Percentiles rank a stretch among this genome's conserved stretches.
Evolutionary conservation across 1,140 invertebrate genomes (phyloP).

Genomic region (Drosophila sucinea): DNA sequence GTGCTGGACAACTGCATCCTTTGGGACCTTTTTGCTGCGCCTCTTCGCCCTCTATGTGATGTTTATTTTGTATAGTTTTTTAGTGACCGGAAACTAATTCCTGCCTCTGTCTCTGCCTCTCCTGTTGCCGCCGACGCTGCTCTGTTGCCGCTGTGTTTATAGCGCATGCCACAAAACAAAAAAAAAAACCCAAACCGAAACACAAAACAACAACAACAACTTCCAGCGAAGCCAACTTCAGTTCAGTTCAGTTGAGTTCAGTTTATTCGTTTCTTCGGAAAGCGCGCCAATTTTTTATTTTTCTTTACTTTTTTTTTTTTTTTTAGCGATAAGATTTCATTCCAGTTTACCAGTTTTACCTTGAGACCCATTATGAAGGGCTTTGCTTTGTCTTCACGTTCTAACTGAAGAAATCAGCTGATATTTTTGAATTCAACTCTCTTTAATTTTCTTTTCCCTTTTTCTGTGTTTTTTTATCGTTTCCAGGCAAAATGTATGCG

Average conservation of each 20-base stretch:
- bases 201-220: slow-evolving; percentile 8
- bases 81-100: slow-evolving; percentile 82
- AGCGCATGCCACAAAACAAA: slow-evolving; percentile 81
- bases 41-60: slow-evolving; percentile 28
- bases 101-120: slow-evolving; percentile 45
- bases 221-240: slow-evolving; percentile 42
- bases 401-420: slow-evolving; percentile 53
- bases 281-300: slow-evolving; percentile 62
- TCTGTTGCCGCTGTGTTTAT: slow-evolving; percentile 29
- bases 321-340: slow-evolving; percentile 71
- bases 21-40: slow-evolving; percentile 66
- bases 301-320: background rate
- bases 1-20: slow-evolving; percentile 62
- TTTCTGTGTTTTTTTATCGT: slow-evolving; percentile 54
- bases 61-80: slow-evolving; percentile 80
- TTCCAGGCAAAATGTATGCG: slow-evolving; percentile 94
- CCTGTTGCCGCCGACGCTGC: slow-evolving; percentile 18
- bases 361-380: slow-evolving; percentile 41
- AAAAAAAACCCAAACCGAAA: slow-evolving; percentile 44
- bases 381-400: slow-evolving; percentile 35
- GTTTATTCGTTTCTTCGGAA: slow-evolving; percentile 56
- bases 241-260: slow-evolving; percentile 4
- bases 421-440: slow-evolving; percentile 11
- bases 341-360: slow-evolving; percentile 60
- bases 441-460: slow-evolving; percentile 12